Percentiles rank a stretch among this genome's conserved stretches.
Conservation (phyloP, 2,797 vertebrate genomes). For the Mormyrus hasselquistii region DNA sequence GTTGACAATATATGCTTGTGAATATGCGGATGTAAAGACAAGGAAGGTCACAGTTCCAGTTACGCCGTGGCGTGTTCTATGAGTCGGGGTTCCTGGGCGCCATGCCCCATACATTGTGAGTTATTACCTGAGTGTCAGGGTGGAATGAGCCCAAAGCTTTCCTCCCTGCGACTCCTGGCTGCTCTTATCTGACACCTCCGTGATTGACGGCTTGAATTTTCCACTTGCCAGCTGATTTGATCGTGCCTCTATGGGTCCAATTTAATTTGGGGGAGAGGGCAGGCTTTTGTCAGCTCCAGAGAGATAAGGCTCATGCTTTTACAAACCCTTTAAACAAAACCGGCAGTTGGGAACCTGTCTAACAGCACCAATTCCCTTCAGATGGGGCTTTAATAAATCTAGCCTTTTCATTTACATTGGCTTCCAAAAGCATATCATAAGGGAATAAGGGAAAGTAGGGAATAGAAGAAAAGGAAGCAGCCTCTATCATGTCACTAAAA, state of each 20-base stretch:
- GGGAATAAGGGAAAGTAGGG: neutral
- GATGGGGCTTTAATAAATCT: conserved; percentile 52
- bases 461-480: conserved; percentile 20
- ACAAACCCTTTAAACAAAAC: conserved; percentile 72
- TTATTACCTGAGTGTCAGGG: conserved; percentile 61
- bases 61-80: neutral
- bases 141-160: conserved; percentile 61
- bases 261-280: conserved; percentile 72
- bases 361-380: conserved; percentile 57
- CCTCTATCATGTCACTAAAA: conserved; percentile 3
- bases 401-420: conserved; percentile 58
- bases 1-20: neutral
- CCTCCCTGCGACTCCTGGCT: conserved; percentile 54
- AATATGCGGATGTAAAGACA: neutral
- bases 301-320: conserved; percentile 73
- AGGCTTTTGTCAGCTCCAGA: conserved; percentile 66
- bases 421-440: conserved; percentile 38
- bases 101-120: conserved; percentile 52
- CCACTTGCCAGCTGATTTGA: conserved; percentile 71
- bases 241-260: conserved; percentile 68
- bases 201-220: conserved; percentile 72
- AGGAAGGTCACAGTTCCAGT: neutral
- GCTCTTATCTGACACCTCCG: conserved; percentile 63
- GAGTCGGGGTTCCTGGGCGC: neutral
- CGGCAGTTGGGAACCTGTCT: conserved; percentile 60